These are phyloP conservation scores for Cebus imitator DNA, from an alignment of 2,113 vertebrate species.

Conservation along the genomic window DNA sequence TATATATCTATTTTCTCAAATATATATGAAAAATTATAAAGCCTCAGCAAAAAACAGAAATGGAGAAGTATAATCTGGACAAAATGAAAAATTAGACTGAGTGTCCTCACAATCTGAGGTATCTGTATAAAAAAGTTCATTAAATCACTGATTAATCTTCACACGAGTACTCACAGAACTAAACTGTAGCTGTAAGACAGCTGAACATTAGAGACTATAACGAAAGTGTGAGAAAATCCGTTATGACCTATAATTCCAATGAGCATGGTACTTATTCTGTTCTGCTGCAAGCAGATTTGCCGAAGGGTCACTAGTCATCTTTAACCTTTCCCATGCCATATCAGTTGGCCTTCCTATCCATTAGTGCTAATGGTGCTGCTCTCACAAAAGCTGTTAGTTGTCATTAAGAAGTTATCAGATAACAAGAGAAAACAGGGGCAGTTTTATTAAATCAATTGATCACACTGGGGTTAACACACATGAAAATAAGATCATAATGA, in stretches of 20 bases:
- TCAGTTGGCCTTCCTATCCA: slow-evolving; percentile 83
- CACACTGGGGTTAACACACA: slow-evolving; percentile 82
- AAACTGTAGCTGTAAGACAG: neutral
- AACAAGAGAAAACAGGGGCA: slow-evolving; percentile 88
- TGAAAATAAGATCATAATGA: slow-evolving; percentile 77
- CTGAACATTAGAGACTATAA: slow-evolving; percentile 15
- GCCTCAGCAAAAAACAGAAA: neutral
- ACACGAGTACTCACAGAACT: neutral
- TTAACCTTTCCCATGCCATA: slow-evolving; percentile 86
- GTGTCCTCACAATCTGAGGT: neutral
- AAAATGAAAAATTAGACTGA: neutral
- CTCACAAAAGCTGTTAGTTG: slow-evolving; percentile 90
- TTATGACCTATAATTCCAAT: slow-evolving; percentile 75
- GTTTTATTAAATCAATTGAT: slow-evolving; percentile 89
- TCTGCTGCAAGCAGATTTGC: slow-evolving; percentile 64
- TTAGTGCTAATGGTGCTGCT: slow-evolving; percentile 90
- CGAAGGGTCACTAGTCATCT: slow-evolving; percentile 78
- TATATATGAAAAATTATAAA: neutral
- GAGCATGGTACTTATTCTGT: slow-evolving; percentile 64
- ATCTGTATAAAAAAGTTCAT: neutral
- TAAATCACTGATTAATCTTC: neutral
- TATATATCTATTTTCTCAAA: neutral
- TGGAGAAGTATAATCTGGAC: neutral
- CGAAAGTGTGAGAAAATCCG: slow-evolving; percentile 64
- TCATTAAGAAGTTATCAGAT: slow-evolving; percentile 90